Base-by-base conservation (phyloP, 23 tunicate species). In the Clavelina lepadiformis region DNA sequence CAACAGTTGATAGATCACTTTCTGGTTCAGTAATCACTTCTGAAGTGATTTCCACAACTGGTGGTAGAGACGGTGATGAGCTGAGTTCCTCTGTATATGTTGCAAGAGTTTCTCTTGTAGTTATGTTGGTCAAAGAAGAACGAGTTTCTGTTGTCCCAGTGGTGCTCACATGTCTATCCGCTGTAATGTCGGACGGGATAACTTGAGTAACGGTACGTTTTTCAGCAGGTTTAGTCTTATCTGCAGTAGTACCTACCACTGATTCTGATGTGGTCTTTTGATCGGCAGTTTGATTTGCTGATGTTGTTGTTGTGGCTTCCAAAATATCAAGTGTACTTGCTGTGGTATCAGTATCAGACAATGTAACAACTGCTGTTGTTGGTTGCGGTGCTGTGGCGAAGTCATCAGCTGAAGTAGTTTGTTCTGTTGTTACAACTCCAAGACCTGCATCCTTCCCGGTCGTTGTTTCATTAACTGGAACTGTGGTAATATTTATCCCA, bases 391-490 rank as follows among this genome's bases (percentile, higher is more conserved):
- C n/a, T 53, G 58, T 53, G 6, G 7, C 58, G 5, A 21, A 6
- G 6, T 21, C 11, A 6, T 21, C 22, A 53, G 28, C 58, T 21
- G 58, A 6, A 19, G 58, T 53, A 21, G 58, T 53, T 18, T 53
- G 11, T 53, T 26, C 58, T 53, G 58, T 53, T 6, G 58, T 18
- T 53, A 6, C 58, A 53, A 53, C 58, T 18, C 7, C 22, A 53
- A 26, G 28, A 53, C 28, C 24, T 21, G 58, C 24, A 21, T 26
- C 5, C 24, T 53, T 8, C 24, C 28, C n/a, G 22, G 58, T 53
- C 22, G 58, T 53, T 53, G 58, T 53, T 53, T 53, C 11, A 6
- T 53, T 28, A 53, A 53, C 58, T 28, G 24, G 24, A 53, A 6
- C 58, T 6, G 58, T 6, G 15, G 58, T n/a, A n/a, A n/a, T n/a